Evolutionary conservation across 2,797 vertebrate species (phyloP).

Genomic region (Melopsittacus undulatus): DNA sequence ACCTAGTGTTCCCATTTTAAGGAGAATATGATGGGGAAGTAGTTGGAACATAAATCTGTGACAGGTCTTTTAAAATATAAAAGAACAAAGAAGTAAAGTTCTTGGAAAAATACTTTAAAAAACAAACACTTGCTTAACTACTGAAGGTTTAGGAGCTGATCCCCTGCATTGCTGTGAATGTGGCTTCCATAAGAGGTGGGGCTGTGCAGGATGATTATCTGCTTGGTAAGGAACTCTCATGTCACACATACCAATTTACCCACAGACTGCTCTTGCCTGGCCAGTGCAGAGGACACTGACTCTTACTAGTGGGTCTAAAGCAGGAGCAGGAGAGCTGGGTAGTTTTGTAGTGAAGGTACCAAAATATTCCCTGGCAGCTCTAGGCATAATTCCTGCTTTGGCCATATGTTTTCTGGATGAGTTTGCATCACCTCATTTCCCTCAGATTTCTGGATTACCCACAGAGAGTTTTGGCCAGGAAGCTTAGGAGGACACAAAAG

Average conservation of each 20-base stretch:
- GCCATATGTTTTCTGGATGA: background rate
- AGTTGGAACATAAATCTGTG: background rate
- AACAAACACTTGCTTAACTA: background rate
- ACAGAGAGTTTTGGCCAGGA: background rate
- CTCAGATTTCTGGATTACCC: background rate
- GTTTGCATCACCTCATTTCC: background rate
- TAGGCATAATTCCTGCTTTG: background rate
- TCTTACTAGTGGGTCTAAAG: background rate
- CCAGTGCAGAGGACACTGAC: background rate
- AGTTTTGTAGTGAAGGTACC: background rate
- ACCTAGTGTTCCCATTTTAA: slow-evolving; percentile 3
- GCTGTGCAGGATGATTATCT: background rate
- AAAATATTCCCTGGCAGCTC: background rate
- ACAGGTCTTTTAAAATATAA: background rate
- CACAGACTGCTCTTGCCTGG: rapidly evolving
- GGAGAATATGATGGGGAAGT: background rate
- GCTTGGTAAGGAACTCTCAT: background rate
- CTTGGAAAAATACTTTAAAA: background rate
- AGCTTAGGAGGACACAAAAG: background rate
- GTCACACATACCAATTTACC: background rate
- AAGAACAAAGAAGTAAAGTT: background rate
- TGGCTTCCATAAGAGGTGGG: background rate
- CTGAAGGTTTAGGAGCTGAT: background rate
- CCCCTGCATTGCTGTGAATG: background rate
- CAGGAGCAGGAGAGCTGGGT: background rate